Conservation (phyloP, 30 jellyfish, hydroid and myxozoan genomes). For the Cassiopea andromeda region DNA sequence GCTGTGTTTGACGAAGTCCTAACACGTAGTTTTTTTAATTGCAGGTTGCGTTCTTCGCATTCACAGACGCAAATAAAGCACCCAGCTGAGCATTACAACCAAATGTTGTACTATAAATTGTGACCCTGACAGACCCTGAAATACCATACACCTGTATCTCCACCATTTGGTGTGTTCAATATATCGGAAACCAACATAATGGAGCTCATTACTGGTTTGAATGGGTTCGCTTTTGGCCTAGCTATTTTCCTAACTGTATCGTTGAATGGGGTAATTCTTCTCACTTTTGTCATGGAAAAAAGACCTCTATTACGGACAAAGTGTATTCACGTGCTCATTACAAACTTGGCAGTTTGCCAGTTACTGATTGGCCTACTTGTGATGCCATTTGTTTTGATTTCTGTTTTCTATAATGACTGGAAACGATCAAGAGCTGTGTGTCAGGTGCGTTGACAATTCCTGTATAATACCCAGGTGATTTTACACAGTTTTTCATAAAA, state of each 20-base stretch:
- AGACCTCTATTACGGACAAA: constrained; percentile 47
- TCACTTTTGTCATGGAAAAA: constrained; percentile 33
- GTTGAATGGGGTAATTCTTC: constrained; percentile 41
- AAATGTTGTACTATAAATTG: too few species aligned
- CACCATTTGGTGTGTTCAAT: too few species aligned
- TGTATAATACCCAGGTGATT: not conserved
- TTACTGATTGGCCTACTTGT: constrained; percentile 62
- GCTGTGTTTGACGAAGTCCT: too few species aligned
- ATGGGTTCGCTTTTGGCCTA: constrained; percentile 46
- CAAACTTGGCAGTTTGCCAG: constrained; percentile 77
- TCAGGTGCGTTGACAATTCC: constrained; percentile 38
- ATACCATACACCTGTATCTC: too few species aligned
- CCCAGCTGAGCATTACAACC: too few species aligned
- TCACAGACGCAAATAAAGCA: too few species aligned
- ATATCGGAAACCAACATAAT: not conserved
- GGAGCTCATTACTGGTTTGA: constrained; percentile 38
- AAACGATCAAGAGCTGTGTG: constrained; percentile 36
- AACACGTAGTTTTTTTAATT: too few species aligned
- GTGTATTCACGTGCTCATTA: constrained; percentile 55
- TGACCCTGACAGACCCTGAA: too few species aligned
- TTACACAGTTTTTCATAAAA: too few species aligned
- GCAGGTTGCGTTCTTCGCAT: too few species aligned
- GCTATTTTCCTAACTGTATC: constrained; percentile 46
- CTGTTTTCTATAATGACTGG: constrained; percentile 60
- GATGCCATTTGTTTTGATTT: constrained; percentile 68